Conservation (phyloP, 1,140 invertebrate species). For the Drosophila leontia region DNA sequence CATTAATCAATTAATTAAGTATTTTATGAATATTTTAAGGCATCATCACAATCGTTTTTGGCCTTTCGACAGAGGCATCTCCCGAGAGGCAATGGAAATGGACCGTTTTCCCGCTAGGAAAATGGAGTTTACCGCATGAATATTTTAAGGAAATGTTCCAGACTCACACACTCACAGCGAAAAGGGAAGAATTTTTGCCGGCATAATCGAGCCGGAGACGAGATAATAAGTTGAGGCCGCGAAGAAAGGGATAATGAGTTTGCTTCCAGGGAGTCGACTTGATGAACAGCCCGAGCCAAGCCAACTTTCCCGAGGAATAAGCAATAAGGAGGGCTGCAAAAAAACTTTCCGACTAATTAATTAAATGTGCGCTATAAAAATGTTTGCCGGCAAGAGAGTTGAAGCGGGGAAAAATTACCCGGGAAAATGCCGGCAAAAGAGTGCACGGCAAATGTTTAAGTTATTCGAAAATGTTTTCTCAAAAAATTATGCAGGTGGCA, state of each 20-base stretch:
- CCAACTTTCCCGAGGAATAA: constrained; percentile 57
- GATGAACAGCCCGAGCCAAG: constrained; percentile 51
- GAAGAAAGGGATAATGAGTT: constrained; percentile 76
- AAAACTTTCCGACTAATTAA: constrained; percentile 83
- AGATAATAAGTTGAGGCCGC: constrained; percentile 66
- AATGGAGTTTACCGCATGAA: constrained; percentile 68
- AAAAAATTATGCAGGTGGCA: constrained; percentile 54
- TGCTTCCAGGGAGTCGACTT: constrained; percentile 29
- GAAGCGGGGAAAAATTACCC: constrained; percentile 21
- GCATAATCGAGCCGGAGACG: constrained; percentile 71
- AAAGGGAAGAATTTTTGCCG: constrained; percentile 22
- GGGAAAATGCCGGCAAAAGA: constrained; percentile 20
- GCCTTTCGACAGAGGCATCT: constrained; percentile 4
- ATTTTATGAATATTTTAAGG: constrained; percentile 82
- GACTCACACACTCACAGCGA: constrained; percentile 8
- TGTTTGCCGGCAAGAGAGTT: constrained; percentile 53
- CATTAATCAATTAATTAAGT: constrained; percentile 83
- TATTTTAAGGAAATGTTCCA: constrained; percentile 60
- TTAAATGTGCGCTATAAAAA: constrained; percentile 83
- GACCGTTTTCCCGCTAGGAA: constrained; percentile 8
- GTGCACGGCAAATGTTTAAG: constrained; percentile 38
- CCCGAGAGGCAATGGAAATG: background rate
- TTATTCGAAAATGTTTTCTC: constrained; percentile 48
- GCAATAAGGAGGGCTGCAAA: constrained; percentile 32
- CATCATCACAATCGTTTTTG: constrained; percentile 55